A percentile compares a stretch with the other conserved stretches of the same genome.
phyloP scores from a whole-genome alignment of 2,797 vertebrate genomes.

The Microctenopoma steveboyesi region DNA sequence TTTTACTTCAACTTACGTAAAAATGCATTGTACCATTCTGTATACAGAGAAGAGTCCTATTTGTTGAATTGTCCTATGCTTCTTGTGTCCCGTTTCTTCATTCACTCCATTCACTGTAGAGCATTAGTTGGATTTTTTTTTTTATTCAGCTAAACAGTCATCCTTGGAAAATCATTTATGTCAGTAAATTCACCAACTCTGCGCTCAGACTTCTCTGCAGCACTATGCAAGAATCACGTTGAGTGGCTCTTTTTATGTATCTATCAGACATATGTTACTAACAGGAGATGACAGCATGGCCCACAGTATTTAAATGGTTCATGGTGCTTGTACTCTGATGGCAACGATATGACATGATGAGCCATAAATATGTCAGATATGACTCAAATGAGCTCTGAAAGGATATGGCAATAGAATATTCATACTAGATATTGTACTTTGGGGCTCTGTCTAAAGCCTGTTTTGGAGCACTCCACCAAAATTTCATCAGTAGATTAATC shows the following conservation, averaged over 20 bases:
- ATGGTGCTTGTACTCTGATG: conserved; percentile 78
- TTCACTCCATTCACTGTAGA: conserved; percentile 42
- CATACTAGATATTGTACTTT: conserved; percentile 66
- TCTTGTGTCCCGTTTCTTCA: conserved; percentile 28
- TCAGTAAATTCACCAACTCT: conserved; percentile 44
- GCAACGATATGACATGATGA: conserved; percentile 79
- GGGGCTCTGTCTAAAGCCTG: conserved; percentile 65
- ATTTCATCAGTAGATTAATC: conserved; percentile 74
- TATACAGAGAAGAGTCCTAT: conserved; percentile 52
- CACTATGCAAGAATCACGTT: conserved; percentile 64
- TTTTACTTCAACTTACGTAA: conserved; percentile 68
- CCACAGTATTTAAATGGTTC: conserved; percentile 83
- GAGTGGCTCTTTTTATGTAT: conserved; percentile 74
- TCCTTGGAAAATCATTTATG: conserved; percentile 30
- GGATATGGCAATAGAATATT: conserved; percentile 71
- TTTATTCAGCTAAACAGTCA: conserved; percentile 51
- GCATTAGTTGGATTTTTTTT: conserved; percentile 38
- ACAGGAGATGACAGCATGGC: conserved; percentile 80
- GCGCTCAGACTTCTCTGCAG: conserved; percentile 31
- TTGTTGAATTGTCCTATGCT: conserved; percentile 43
- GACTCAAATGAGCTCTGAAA: conserved; percentile 80
- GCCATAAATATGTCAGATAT: conserved; percentile 82
- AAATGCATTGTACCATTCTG: conserved; percentile 47
- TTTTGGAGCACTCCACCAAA: conserved; percentile 61
- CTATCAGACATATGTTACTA: conserved; percentile 76